Evolutionary conservation across 2,797 vertebrate genomes (phyloP).

Genomic region (Peromyscus nudipes): DNA sequence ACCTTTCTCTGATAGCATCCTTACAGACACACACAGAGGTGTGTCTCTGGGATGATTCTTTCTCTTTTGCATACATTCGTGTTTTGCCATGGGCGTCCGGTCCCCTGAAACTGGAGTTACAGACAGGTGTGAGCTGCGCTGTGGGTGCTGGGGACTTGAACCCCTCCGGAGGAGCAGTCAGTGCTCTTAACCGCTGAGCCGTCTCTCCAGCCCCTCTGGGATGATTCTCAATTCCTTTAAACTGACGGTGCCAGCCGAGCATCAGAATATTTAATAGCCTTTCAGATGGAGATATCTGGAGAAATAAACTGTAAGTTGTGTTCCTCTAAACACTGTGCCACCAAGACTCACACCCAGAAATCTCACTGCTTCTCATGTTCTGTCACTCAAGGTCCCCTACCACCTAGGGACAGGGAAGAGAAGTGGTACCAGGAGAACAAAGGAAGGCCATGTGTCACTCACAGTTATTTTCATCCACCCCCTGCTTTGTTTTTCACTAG

Average conservation of each 20-base stretch:
- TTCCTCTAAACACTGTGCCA: background rate
- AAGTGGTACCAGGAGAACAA: background rate
- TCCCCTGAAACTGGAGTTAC: too few species aligned
- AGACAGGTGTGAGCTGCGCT: too few species aligned
- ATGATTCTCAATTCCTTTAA: background rate
- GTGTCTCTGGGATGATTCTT: background rate
- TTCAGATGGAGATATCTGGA: background rate
- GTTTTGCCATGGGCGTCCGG: too few species aligned
- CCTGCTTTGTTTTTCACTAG: background rate
- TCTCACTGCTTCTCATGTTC: background rate
- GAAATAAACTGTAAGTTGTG: background rate
- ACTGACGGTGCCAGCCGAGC: too few species aligned
- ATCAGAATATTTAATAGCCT: background rate
- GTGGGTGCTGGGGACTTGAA: too few species aligned
- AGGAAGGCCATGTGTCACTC: too few species aligned
- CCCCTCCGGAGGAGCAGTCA: too few species aligned
- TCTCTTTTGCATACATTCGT: too few species aligned
- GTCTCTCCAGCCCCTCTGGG: too few species aligned
- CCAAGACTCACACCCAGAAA: background rate
- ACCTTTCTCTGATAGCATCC: background rate
- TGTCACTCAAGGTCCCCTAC: background rate
- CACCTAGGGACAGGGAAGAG: background rate
- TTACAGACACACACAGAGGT: background rate
- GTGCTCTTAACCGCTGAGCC: too few species aligned
- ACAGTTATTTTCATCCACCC: background rate